Conservation (phyloP, 2,797 vertebrate genomes). For the Pogoniulus pusillus region DNA sequence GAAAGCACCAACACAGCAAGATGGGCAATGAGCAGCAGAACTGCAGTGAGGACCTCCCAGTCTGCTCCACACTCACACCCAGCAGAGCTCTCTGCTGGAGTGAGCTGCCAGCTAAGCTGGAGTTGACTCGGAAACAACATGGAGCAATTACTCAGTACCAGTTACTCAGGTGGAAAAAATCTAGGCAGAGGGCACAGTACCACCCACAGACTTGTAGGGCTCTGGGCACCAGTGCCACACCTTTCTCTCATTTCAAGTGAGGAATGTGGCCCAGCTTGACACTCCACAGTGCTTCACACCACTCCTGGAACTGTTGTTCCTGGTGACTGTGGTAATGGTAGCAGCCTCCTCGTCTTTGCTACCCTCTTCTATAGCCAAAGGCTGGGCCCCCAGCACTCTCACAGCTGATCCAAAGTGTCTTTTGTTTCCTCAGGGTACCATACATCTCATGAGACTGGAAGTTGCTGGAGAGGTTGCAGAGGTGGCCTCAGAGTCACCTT, state of each 20-base stretch:
- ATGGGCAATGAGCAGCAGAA: slow-evolving; percentile 36
- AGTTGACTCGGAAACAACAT: slow-evolving; percentile 42
- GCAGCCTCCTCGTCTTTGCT: neutral
- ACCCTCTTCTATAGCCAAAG: neutral
- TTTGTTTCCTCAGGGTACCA: neutral
- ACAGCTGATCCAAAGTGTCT: neutral
- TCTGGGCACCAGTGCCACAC: slow-evolving; percentile 52
- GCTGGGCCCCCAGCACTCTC: slow-evolving; percentile 13
- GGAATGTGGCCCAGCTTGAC: slow-evolving; percentile 51
- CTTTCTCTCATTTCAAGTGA: slow-evolving; percentile 32
- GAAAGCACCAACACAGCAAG: slow-evolving; percentile 45
- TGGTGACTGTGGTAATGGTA: slow-evolving; percentile 22
- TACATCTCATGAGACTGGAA: neutral
- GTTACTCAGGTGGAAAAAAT: slow-evolving; percentile 72
- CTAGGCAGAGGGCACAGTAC: slow-evolving; percentile 31
- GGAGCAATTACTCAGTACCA: slow-evolving; percentile 53
- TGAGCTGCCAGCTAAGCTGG: neutral
- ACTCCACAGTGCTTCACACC: neutral
- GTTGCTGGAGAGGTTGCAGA: neutral
- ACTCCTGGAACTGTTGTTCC: neutral
- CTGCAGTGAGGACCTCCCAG: slow-evolving; percentile 64
- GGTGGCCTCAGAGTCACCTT: neutral
- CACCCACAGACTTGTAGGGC: slow-evolving; percentile 55
- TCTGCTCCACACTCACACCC: slow-evolving; percentile 56
- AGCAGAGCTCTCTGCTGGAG: slow-evolving; percentile 1